phyloP scores from a whole-genome alignment of 2,113 vertebrate genomes.

The Gymnocephalus cernua region DNA sequence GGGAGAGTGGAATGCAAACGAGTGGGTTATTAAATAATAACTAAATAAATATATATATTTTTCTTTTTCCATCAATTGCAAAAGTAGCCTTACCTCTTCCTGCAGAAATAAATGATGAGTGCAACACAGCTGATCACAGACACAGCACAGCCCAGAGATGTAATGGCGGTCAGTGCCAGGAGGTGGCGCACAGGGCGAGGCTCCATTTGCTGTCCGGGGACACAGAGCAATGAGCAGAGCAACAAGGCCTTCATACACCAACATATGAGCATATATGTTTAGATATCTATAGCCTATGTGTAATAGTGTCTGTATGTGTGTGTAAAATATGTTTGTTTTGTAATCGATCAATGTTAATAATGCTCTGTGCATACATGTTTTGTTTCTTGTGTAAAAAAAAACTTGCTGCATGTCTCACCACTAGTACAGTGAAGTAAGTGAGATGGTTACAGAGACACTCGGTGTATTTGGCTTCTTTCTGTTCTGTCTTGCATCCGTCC shows the following conservation, averaged over 20 bases:
- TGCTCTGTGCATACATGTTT: too few relatives aligned
- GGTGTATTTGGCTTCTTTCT: constrained; percentile 44
- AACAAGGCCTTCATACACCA: background rate
- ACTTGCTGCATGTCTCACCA: constrained; percentile 73
- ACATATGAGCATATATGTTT: background rate
- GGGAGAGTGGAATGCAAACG: background rate
- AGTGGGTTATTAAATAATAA: too few relatives aligned
- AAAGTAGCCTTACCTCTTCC: constrained; percentile 65
- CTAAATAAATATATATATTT: too few relatives aligned
- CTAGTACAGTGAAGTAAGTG: constrained; percentile 84
- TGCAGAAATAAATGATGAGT: constrained; percentile 76
- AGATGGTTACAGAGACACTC: constrained; percentile 83
- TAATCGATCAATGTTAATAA: too few relatives aligned
- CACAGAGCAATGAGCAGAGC: background rate
- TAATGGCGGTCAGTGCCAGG: constrained; percentile 77
- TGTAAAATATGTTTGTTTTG: background rate
- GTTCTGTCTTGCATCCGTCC: constrained; percentile 72
- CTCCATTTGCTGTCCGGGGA: constrained; percentile 70
- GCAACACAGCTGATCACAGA: constrained; percentile 79
- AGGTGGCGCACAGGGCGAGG: constrained; percentile 76
- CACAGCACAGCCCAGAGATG: constrained; percentile 75
- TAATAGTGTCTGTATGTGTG: background rate
- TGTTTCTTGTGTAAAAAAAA: background rate
- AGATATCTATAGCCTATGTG: background rate
- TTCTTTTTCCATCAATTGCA: background rate